Evolutionary conservation across 1,140 invertebrate species (phyloP).

Genomic region (Daktulosphaira vitifoliae): DNA sequence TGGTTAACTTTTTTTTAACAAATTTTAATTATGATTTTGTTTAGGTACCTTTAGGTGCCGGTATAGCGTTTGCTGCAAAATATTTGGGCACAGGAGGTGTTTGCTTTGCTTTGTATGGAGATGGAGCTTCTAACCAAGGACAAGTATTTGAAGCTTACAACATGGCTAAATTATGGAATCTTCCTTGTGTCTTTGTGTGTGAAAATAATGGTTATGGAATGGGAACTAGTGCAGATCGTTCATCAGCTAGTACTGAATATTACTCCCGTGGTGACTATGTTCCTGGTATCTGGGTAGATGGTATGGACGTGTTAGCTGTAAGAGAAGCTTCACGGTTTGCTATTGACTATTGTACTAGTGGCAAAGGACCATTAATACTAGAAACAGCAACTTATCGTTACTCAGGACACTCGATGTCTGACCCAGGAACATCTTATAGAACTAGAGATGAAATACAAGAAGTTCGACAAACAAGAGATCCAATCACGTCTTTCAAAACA

Average conservation of each 20-base stretch:
- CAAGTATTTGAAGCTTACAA: conserved; percentile 74
- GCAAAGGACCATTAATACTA: conserved; percentile 82
- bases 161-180: conserved; percentile 77
- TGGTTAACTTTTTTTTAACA: too few species aligned
- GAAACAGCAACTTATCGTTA: conserved; percentile 79
- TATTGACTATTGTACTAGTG: conserved; percentile 65
- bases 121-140: conserved; percentile 96
- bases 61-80: conserved; percentile 84
- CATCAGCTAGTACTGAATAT: conserved; percentile 81
- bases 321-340: conserved; percentile 77
- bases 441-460: conserved; percentile 84
- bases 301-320: conserved; percentile 93
- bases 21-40: too few species aligned
- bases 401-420: conserved; percentile 73
- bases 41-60: conserved; percentile 87
- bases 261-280: conserved; percentile 91
- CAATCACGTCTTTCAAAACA: conserved; percentile 78
- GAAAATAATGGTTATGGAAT: conserved; percentile 98
- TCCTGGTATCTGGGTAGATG: conserved; percentile 87
- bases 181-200: conserved; percentile 90
- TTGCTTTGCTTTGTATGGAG: conserved; percentile 83
- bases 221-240: conserved; percentile 83
- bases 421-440: conserved; percentile 68
- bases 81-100: conserved; percentile 75
- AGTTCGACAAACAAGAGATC: conserved; percentile 78